A percentile compares a stretch with the other conserved stretches of the same genome.
Evolutionary conservation across 1,140 invertebrate genomes (phyloP).

Genomic region (Cepaea nemoralis): DNA sequence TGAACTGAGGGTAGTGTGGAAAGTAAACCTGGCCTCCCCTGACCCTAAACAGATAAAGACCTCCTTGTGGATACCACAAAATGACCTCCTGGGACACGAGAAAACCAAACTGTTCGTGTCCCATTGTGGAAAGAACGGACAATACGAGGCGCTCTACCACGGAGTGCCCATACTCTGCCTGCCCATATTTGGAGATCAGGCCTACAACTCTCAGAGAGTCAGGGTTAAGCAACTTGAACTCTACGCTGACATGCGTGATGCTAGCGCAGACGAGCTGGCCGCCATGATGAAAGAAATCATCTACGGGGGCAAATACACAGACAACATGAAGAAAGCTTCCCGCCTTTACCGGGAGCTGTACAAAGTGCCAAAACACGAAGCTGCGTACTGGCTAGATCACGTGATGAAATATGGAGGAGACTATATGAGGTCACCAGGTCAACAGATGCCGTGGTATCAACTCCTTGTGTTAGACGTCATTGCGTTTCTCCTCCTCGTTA

Average conservation of each 20-base stretch:
- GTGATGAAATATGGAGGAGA: conserved; percentile 57
- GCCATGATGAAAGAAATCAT: conserved; percentile 30
- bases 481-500: conserved; percentile 37
- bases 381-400: conserved; percentile 41
- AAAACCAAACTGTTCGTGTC: conserved; percentile 54
- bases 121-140: conserved; percentile 58
- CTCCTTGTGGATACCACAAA: no score
- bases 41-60: no score
- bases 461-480: conserved; percentile 47
- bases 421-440: conserved; percentile 49
- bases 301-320: conserved; percentile 30
- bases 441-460: neutral
- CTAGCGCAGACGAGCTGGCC: conserved; percentile 33
- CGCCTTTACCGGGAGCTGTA: conserved; percentile 22
- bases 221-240: conserved; percentile 37
- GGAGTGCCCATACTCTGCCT: conserved; percentile 75
- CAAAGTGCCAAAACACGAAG: conserved; percentile 24
- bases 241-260: conserved; percentile 22
- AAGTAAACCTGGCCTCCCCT: no score
- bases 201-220: conserved; percentile 43
- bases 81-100: conserved; percentile 42
- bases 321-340: conserved; percentile 31
- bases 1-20: no score
- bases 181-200: conserved; percentile 74
- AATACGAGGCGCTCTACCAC: conserved; percentile 57